Percentiles rank a stretch among this genome's conserved stretches.
Evolutionary conservation across 2,113 vertebrate genomes (phyloP).

Genomic region (Pelecanus crispus): DNA sequence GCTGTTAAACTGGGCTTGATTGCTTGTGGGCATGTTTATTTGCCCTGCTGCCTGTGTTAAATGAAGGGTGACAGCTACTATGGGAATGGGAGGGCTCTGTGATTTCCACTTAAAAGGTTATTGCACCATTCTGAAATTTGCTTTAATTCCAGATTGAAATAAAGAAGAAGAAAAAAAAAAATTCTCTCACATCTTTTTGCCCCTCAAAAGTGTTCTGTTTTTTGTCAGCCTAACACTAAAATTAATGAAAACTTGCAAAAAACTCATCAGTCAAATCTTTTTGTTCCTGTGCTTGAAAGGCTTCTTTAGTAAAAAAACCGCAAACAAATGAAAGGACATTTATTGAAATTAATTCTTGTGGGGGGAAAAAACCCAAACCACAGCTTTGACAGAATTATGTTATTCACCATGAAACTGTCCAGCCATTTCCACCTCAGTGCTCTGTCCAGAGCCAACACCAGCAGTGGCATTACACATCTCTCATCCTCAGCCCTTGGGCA

Average conservation of each 20-base stretch:
- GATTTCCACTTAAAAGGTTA: not conserved
- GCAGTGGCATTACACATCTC: no score
- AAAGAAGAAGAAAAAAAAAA: not conserved
- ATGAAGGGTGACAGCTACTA: not conserved
- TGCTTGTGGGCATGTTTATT: not conserved
- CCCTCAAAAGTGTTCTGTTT: not conserved
- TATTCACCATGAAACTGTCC: not conserved
- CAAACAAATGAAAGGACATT: not conserved
- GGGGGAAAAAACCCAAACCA: fast-evolving
- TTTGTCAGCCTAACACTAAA: not conserved
- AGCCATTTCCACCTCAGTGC: not conserved
- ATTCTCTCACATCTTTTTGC: not conserved
- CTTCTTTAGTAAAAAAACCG: not conserved
- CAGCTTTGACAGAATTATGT: not conserved
- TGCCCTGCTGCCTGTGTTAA: not conserved
- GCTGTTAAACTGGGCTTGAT: not conserved
- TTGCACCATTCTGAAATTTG: not conserved
- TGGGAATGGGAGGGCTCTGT: not conserved
- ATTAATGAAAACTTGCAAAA: not conserved
- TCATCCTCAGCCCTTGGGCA: not conserved
- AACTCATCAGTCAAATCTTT: not conserved
- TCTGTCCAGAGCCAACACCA: not conserved
- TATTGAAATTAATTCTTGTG: not conserved
- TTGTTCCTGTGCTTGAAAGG: not conserved
- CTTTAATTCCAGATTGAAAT: not conserved